Percentiles rank a stretch among this genome's conserved stretches.
Conservation (phyloP, 2,113 vertebrate genomes). For the Sorex araneus region DNA sequence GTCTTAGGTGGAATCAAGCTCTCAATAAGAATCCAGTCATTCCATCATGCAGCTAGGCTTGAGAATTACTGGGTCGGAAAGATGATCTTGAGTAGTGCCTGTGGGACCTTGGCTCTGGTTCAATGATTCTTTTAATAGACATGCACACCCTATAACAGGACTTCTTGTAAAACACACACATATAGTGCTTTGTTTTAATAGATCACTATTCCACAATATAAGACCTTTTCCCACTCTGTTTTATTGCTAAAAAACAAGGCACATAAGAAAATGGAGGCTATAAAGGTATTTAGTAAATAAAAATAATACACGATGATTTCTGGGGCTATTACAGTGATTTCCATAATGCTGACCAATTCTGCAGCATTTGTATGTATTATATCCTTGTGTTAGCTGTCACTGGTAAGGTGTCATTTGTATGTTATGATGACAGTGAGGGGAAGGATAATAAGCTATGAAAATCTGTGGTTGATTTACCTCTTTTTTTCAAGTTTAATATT, state of each 20-base stretch:
- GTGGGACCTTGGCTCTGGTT: conserved; percentile 26
- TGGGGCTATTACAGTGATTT: not conserved
- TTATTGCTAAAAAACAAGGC: not conserved
- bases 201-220: not conserved
- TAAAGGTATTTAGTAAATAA: conserved; percentile 1
- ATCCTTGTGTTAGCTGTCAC: not conserved
- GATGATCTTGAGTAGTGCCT: conserved; percentile 54
- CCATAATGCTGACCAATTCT: not conserved
- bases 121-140: conserved; percentile 69
- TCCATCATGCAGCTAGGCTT: conserved; percentile 31
- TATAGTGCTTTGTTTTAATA: not conserved
- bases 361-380: not conserved
- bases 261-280: not conserved
- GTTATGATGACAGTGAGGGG: not conserved
- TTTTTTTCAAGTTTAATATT: not conserved
- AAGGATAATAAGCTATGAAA: not conserved
- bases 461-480: not conserved
- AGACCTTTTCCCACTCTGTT: not conserved
- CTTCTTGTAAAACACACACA: conserved; percentile 58
- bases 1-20: conserved; percentile 27
- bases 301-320: conserved; percentile 13
- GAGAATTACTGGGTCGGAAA: conserved; percentile 67
- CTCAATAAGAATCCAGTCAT: conserved; percentile 63
- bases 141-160: conserved; percentile 20
- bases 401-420: no score